Evolutionary conservation across 2,113 vertebrate species (phyloP), one percentile per base, ranked within the genome.

Genomic region (Scalopus aquaticus): DNA sequence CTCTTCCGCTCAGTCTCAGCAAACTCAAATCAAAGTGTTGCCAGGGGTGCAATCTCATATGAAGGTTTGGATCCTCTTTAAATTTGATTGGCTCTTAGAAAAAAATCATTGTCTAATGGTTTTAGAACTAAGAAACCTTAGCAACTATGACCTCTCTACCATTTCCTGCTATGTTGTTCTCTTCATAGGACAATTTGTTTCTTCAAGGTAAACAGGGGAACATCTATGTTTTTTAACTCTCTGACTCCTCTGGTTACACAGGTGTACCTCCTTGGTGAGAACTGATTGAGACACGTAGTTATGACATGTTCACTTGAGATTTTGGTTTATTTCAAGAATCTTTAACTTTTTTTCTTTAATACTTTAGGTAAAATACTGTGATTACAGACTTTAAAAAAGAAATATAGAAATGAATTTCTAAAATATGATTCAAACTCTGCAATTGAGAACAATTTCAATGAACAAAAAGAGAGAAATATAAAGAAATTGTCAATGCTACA

Each of bases 141-240:
- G 15, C 3, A 83, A 12, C 13, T 28, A 24, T 9, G 30, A 2
- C 5, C 7, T 30, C 10, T 16, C 16, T n/a, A n/a, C 30, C 0
- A 2, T 78, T 69, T n/a, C 11, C 37, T 51, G 19, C 15, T 28
- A 4, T 37, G 6, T 67, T 15, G 24, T 51, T 30, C 30, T 93
- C 6, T 73, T 62, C 51, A 30, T 3, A 37, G 6, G 30, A 3
- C 10, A 22, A 13, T 39, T 84, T 84, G 3, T 81, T 67, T 93
- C 3, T 58, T 69, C 9, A 32, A 37, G 13, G n/a, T 5, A 77
- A 90, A 81, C 2, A 16, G 7, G 5, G 30, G 3, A 5, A 1
- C 54, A 64, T 86, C 12, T 65, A 4, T 78, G 28, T 56, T 72
- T 17, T 5, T 54, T 56, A 5, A 28, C 10, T 69, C 5, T 60